These are phyloP conservation scores for Vulpes lagopus DNA, from an alignment of 2,113 vertebrate genomes.

Conservation along the genomic window DNA sequence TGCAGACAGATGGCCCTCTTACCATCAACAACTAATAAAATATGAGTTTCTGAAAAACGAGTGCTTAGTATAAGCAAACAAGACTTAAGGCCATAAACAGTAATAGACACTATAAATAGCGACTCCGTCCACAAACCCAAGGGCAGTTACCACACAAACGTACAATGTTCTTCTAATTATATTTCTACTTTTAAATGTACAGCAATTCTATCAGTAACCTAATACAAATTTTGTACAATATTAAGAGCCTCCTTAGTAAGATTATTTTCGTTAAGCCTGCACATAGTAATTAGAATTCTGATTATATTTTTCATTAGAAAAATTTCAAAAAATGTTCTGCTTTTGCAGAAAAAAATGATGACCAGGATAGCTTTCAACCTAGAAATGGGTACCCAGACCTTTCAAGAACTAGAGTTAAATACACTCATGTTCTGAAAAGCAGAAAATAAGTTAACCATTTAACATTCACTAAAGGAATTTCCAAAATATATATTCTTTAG, in stretches of 20 bases:
- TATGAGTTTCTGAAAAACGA: not conserved
- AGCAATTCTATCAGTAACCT: slow-evolving; percentile 11
- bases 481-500: not conserved
- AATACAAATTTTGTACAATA: not conserved
- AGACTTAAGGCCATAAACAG: not conserved
- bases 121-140: not conserved
- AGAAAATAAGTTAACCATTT: slow-evolving; percentile 10
- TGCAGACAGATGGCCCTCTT: not conserved
- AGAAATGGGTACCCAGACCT: not conserved
- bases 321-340: slow-evolving; percentile 44
- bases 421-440: not conserved
- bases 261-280: slow-evolving; percentile 17
- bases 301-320: slow-evolving; percentile 50
- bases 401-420: slow-evolving; percentile 44
- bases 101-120: not conserved
- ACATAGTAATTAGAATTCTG: slow-evolving; percentile 6
- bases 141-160: not conserved
- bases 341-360: slow-evolving; percentile 11
- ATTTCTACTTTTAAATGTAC: not conserved
- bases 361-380: not conserved
- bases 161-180: not conserved
- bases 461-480: not conserved
- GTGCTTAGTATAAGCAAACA: not conserved
- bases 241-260: not conserved
- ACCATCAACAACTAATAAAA: not conserved